Evolutionary conservation across 2,888 invertebrate species (phyloP).

Genomic region (Prosopocoilus inquinatus): DNA sequence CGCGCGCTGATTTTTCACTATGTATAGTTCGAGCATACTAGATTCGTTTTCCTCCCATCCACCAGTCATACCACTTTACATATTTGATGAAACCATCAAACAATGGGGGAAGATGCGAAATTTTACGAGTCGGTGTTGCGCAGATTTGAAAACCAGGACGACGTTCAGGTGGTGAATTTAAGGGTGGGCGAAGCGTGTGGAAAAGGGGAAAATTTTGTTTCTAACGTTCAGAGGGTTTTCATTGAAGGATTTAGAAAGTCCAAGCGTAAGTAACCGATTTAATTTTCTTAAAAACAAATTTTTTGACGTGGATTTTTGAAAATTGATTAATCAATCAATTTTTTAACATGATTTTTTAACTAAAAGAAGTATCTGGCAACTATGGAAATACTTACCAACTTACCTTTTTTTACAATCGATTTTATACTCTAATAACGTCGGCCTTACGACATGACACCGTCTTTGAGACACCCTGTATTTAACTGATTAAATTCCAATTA

Average conservation of each 20-base stretch:
- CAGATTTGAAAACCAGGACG: constrained; percentile 18
- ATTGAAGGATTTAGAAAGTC: constrained; percentile 18
- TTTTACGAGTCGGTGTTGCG: constrained; percentile 19
- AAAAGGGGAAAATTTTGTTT: constrained; percentile 28
- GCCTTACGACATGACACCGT: no score
- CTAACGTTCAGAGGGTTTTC: constrained; percentile 23
- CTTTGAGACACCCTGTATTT: no score
- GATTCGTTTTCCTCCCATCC: neutral
- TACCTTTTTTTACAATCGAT: no score
- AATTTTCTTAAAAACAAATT: no score
- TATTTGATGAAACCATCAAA: neutral
- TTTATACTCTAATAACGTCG: no score
- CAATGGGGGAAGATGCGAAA: constrained; percentile 1
- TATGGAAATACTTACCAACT: no score
- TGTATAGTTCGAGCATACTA: neutral
- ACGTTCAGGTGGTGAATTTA: constrained; percentile 11
- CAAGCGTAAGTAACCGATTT: neutral
- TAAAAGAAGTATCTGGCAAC: no score
- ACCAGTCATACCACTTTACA: neutral
- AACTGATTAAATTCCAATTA: no score
- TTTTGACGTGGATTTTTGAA: no score
- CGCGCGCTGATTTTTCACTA: neutral
- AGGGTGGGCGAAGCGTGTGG: constrained; percentile 18
- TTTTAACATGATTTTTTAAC: no score
- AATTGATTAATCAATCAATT: no score